A percentile compares a stretch with the other conserved stretches of the same genome.
Evolutionary conservation across 2,797 vertebrate species (phyloP).

Genomic region (Todus mexicanus): DNA sequence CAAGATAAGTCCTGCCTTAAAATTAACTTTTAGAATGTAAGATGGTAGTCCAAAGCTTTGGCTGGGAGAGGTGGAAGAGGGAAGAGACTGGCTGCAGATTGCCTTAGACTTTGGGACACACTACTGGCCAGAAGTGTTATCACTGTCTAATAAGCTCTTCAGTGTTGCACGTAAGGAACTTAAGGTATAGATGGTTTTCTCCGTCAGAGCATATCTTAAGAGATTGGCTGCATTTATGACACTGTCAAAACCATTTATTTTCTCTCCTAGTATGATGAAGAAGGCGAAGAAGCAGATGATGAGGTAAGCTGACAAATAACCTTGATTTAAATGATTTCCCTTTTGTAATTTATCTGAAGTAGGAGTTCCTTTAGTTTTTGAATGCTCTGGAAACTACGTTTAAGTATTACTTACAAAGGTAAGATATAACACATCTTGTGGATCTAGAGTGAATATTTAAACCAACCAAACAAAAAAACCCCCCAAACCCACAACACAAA

Average conservation of each 20-base stretch:
- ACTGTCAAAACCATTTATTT: not conserved
- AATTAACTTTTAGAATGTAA: not conserved
- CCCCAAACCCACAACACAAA: not conserved
- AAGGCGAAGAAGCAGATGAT: conserved; percentile 96
- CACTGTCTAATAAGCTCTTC: not conserved
- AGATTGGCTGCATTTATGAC: not conserved
- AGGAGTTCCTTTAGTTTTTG: not conserved
- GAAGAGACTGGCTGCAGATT: not conserved
- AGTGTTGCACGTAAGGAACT: accelerated
- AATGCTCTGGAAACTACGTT: not conserved
- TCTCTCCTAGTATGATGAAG: conserved; percentile 92
- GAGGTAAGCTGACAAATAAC: conserved; percentile 82
- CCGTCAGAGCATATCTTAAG: not conserved
- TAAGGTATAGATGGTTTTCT: not conserved
- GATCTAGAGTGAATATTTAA: not conserved
- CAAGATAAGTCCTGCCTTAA: not conserved
- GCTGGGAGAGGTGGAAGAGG: not conserved
- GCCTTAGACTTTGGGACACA: not conserved
- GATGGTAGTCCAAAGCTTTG: not conserved
- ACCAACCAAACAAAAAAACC: no score
- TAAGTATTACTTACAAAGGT: not conserved
- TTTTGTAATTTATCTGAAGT: not conserved
- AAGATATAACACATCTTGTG: not conserved
- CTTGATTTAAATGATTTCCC: not conserved
- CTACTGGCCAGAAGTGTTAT: not conserved